Base-by-base conservation (phyloP, 2,888 invertebrate genomes). In the Anthophora plumipes region DNA sequence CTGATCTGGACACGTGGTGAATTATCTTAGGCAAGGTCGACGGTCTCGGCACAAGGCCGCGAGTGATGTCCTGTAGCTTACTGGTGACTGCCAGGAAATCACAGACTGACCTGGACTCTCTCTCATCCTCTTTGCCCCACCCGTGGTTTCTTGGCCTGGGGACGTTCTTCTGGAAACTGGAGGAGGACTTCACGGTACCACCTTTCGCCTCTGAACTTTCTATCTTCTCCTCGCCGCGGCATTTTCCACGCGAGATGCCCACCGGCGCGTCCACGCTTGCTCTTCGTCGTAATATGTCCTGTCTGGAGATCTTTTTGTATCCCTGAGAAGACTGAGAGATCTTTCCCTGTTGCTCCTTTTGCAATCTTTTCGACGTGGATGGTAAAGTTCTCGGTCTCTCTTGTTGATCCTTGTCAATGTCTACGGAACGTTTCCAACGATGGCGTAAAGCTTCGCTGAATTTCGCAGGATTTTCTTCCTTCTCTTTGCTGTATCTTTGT, bases 21-120 rank as follows among this genome's bases (percentile, higher is more conserved):
- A 89, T 55, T 39, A 90, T 88, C 84, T 92, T 93, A 9, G 93
- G 93, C 66, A 93, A 80, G 52, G 93, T 93, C 71, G 93, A 92
- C 31, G 93, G 90, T 82, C 92, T 85, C 20, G 91, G 89, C 9
- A 87, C 88, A 61, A 90, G 80, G 69, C 84, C 77, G 63, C 81
- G 80, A 66, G 57, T 78, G 43, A 81, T 68, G 83, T 89, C 89
- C 64, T 87, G 88, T 67, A 85, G 82, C 79, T 60, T 86, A 67
- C 46, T 81, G 54, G 86, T 82, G 71, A 85, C 85, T 85, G 88
- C 79, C 67, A 84, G 80, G 84, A 91, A 89, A 84, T 91, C 91
- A 43, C 89, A 89, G 69, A 88, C 87, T 11, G 90, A 91, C 75
- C 84, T 88, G 63, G 89, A 88, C 68, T 90, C 90, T 43, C 80